Evolutionary conservation across 2,797 vertebrate species (phyloP), one percentile per base, ranked within the genome.

Genomic region (Corythornis leucogaster): DNA sequence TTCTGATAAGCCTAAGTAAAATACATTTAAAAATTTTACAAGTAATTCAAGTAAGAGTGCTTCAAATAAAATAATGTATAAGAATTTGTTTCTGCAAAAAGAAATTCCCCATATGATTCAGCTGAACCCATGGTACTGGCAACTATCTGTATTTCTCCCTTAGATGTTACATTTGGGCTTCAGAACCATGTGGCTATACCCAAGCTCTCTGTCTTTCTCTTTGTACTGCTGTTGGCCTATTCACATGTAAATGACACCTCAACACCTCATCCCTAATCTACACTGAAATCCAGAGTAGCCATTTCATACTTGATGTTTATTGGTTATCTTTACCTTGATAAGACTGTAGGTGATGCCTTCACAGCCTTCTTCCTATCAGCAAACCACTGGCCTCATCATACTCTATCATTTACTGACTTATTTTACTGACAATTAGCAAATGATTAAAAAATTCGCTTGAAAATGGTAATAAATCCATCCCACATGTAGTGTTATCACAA

Each of bases 21-120:
- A 97, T 83, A 96, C 94, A 95, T 96, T 94, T 94, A 42, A 90
- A 94, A 90, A 76, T 22, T 92, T 95, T 91, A 93, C 75, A 95
- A 95, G 95, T 96, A 87, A 95, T 95, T 92, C 80, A 95, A 97
- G 88, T 82, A 91, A 86, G 91, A 95, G 77, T 94, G 91, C 93
- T 96, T 94, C 88, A 97, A 97, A 95, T 93, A 83, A 86, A 91
- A 82, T 50, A 85, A 78, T 0, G 0, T 42, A n/a, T 69, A 90
- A 96, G 82, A 91, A 96, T 96, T 93, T 93, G 59, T 82, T 94
- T 92, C 88, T 2, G 1, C 22, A 58, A 91, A 94, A 93, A 87
- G 63, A 93, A 94, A 86, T 66, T 75, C 76, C 86, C 43, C 25
- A 11, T 35, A 68, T 90, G 82, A 82, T 12, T 95, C 80, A 81